Conservation (phyloP, 2,113 vertebrate species). For the Neodon shergylaensis region DNA sequence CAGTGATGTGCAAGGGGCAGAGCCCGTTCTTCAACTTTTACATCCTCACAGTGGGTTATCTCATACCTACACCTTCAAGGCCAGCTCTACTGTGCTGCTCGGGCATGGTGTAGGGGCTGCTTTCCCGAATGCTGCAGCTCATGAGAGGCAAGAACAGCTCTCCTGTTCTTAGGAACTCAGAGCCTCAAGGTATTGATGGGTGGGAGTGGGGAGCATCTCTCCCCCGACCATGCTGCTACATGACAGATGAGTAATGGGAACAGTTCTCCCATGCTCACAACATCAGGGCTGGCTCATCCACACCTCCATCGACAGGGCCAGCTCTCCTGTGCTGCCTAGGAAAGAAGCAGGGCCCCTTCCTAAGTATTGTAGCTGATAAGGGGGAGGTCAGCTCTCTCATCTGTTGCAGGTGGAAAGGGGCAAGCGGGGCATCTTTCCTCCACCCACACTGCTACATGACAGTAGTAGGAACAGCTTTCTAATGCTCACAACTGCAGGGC, state of each 20-base stretch:
- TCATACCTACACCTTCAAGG: neutral
- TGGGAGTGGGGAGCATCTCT: neutral
- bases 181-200: neutral
- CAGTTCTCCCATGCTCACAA: neutral
- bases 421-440: no score
- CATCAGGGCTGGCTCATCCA: neutral
- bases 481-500: no score
- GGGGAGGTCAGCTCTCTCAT: neutral
- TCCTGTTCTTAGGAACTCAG: neutral
- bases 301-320: neutral
- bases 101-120: neutral
- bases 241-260: neutral
- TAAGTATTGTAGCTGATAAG: neutral
- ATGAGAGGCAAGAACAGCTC: neutral
- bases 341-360: neutral
- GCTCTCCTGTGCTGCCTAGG: neutral
- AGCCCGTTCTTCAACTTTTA: neutral
- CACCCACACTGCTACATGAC: no score
- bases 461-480: no score
- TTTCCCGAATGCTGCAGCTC: neutral
- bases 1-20: neutral
- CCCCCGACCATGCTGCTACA: neutral
- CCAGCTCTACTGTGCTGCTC: neutral
- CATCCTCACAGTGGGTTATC: neutral
- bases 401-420: no score